phyloP scores from a whole-genome alignment of 1,140 invertebrate genomes.

The Eriocheir sinensis region DNA sequence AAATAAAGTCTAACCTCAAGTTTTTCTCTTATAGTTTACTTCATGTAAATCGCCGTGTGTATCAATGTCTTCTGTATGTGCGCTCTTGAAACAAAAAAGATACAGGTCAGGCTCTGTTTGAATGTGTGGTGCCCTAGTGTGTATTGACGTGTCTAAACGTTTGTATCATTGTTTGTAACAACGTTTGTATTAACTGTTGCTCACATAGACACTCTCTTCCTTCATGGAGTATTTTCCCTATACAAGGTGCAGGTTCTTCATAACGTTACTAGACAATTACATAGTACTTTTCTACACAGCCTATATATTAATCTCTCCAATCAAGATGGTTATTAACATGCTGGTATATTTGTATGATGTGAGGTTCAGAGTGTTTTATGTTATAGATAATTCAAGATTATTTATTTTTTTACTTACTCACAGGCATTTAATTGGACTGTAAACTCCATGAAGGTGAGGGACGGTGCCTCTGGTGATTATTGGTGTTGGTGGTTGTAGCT shows the following conservation, averaged over 20 bases:
- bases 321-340: neutral
- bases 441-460: conserved; percentile 77
- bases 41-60: conserved; percentile 76
- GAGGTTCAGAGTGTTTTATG: neutral
- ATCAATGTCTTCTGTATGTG: conserved; percentile 77
- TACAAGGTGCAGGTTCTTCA: neutral
- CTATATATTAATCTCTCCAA: neutral
- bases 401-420: conserved; percentile 64
- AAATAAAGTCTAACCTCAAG: conserved; percentile 71
- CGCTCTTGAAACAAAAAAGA: conserved; percentile 68
- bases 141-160: conserved; percentile 65
- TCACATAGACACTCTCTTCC: conserved; percentile 74
- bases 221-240: conserved; percentile 57
- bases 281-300: neutral
- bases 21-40: conserved; percentile 78
- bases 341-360: neutral
- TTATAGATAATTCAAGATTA: neutral
- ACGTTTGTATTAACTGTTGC: conserved; percentile 74
- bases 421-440: conserved; percentile 77
- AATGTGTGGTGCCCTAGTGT: conserved; percentile 72
- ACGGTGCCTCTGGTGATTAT: conserved; percentile 74
- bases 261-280: neutral
- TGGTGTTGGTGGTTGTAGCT: conserved; percentile 74
- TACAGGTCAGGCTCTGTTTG: conserved; percentile 67
- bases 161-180: conserved; percentile 57